These are phyloP conservation scores for Thymelicus acteon DNA, from an alignment of 2,888 invertebrate genomes.

Conservation along the genomic window DNA sequence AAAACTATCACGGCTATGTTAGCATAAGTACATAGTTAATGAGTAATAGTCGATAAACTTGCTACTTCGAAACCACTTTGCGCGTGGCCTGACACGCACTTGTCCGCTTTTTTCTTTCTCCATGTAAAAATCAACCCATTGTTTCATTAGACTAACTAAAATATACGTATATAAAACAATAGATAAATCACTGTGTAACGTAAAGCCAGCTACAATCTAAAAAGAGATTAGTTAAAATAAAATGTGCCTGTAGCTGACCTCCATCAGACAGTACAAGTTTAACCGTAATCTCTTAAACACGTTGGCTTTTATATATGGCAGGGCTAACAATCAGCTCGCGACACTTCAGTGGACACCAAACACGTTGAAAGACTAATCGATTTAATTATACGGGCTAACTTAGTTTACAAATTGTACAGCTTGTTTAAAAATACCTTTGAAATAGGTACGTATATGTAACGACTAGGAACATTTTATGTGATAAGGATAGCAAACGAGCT, in stretches of 20 bases:
- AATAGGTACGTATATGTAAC: too few relatives aligned
- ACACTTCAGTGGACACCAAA: constrained; percentile 57
- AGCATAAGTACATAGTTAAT: too few relatives aligned
- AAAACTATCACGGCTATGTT: too few relatives aligned
- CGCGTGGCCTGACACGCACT: too few relatives aligned
- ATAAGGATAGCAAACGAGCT: too few relatives aligned
- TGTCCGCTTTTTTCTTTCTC: too few relatives aligned
- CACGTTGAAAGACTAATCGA: constrained; percentile 37
- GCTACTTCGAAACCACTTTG: too few relatives aligned
- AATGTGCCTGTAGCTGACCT: constrained; percentile 55
- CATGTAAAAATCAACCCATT: too few relatives aligned
- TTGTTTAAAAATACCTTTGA: neutral
- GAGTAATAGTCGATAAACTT: too few relatives aligned
- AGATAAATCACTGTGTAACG: neutral
- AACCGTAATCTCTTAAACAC: constrained; percentile 79
- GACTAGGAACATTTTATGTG: too few relatives aligned
- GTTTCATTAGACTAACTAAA: too few relatives aligned
- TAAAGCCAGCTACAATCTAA: constrained; percentile 23
- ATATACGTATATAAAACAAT: neutral
- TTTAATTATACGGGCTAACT: constrained; percentile 8
- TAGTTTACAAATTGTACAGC: constrained; percentile 5
- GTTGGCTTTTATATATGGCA: constrained; percentile 79
- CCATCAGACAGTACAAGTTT: constrained; percentile 75
- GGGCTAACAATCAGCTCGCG: constrained; percentile 74
- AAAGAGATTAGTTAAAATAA: constrained; percentile 35